Base-by-base conservation (phyloP, 2,888 invertebrate genomes). In the Pilophorus perplexus region DNA sequence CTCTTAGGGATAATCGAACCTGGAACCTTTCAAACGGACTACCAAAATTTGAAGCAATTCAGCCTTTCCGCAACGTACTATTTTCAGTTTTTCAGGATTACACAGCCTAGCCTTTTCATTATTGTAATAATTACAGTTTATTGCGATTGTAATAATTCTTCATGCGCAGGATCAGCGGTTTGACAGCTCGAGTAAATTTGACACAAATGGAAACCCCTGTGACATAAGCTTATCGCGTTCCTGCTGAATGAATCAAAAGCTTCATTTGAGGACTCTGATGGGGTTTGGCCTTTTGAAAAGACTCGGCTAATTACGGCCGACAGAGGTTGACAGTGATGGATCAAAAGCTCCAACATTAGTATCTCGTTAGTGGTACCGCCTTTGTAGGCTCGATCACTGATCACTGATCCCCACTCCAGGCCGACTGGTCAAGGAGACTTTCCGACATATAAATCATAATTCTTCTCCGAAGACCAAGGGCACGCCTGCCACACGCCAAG, bases 261-360 rank as follows among this genome's bases (percentile, higher is more conserved):
- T 25, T 52, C 27, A 52, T 52, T 52, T 28, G 28, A 18, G 28
- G 28, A 14, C 33, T 8, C 6, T 8, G 33, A 52, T 16, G 27
- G 28, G 52, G 27, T 52, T 52, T 46, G 46, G 23, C 52, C 27
- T 52, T 52, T 52, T 20, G 52, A 28, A 52, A 25, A 2, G 14
- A 25, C 55, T 55, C n/a, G 14, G 52, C 55, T 55, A 55, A 55
- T 55, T 55, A 55, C 55, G 37, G 38, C 52, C 1, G 55, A 55
- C 55, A 38, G 37, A 33, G 38, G 14, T 55, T 55, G 55, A 55
- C 38, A 38, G 33, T 55, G 55, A 55, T 55, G 38, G 38, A 55
- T 55, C 55, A 55, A 55, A 27, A 37, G 55, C 38, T 55, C 16
- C 27, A 55, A 55, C 55, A 55, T 55, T 55, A 55, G 55, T 55